A percentile compares a stretch with the other conserved stretches of the same genome.
Evolutionary conservation across 1,140 invertebrate genomes (phyloP).

Genomic region (Diachasmimorpha longicaudata): DNA sequence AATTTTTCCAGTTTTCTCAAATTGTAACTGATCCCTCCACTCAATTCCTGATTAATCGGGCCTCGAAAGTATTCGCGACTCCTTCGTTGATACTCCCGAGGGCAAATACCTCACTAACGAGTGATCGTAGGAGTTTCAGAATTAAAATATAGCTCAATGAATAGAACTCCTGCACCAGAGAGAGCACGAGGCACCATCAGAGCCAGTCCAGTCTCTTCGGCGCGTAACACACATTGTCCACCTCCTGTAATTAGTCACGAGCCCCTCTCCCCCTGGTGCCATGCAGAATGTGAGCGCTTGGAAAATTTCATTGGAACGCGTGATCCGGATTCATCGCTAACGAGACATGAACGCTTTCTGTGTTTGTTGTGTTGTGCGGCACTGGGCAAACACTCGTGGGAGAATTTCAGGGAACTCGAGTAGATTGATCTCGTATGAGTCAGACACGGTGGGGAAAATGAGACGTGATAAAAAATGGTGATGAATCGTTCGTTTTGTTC

Average conservation of each 20-base stretch:
- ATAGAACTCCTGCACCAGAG: neutral
- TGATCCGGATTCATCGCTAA: conserved; percentile 21
- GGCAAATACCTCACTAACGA: conserved; percentile 36
- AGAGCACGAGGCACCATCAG: neutral
- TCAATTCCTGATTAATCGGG: too few species aligned
- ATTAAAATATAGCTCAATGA: conserved; percentile 31
- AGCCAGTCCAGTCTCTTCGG: neutral
- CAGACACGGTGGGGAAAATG: neutral
- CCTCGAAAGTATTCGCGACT: conserved; percentile 15
- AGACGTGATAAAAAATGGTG: neutral
- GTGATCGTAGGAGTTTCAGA: conserved; percentile 31
- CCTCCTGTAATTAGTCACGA: conserved; percentile 32
- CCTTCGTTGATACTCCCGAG: conserved; percentile 28
- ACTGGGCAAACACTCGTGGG: conserved; percentile 11
- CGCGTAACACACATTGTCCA: conserved; percentile 31
- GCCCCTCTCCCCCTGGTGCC: neutral
- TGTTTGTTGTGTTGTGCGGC: conserved; percentile 11
- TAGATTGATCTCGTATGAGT: conserved; percentile 22
- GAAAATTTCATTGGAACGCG: conserved; percentile 19
- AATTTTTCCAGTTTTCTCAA: too few species aligned
- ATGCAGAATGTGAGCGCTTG: conserved; percentile 1
- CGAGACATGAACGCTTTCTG: conserved; percentile 14
- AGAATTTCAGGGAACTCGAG: conserved; percentile 9
- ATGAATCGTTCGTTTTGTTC: neutral
- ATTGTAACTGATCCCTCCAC: too few species aligned